Evolutionary conservation across 2,888 invertebrate species (phyloP).

Genomic region (Leptinotarsa tumamoca): DNA sequence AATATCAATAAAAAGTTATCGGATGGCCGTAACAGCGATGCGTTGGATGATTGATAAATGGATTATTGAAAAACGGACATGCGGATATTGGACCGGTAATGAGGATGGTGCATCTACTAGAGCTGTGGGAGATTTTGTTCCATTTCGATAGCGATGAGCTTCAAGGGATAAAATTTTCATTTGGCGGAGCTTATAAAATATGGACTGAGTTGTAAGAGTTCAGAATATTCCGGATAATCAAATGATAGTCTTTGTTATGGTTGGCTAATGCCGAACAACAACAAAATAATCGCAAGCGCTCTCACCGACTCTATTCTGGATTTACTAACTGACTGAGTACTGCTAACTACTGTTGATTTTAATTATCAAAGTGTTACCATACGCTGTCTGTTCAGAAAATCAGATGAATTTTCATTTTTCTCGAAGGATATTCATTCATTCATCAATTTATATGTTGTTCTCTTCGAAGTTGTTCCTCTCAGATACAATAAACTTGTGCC

Average conservation of each 20-base stretch:
- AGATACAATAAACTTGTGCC: too few relatives aligned
- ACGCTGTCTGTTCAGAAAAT: too few relatives aligned
- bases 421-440: too few relatives aligned
- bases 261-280: background rate
- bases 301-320: too few relatives aligned
- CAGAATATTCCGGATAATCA: too few relatives aligned
- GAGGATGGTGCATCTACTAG: background rate
- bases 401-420: too few relatives aligned
- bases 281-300: too few relatives aligned
- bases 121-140: background rate
- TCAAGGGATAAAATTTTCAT: background rate
- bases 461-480: too few relatives aligned
- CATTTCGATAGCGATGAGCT: background rate
- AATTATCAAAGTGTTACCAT: too few relatives aligned
- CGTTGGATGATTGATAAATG: conserved; percentile 56
- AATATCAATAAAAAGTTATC: conserved; percentile 47
- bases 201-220: background rate
- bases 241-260: background rate
- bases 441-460: too few relatives aligned
- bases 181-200: background rate
- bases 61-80: conserved; percentile 54
- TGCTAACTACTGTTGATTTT: too few relatives aligned
- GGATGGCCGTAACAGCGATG: conserved; percentile 52
- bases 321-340: too few relatives aligned
- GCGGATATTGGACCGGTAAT: conserved; percentile 38